These are phyloP conservation scores for Sebastes schlegelii DNA, from an alignment of 2,113 vertebrate genomes.

Conservation along the genomic window DNA sequence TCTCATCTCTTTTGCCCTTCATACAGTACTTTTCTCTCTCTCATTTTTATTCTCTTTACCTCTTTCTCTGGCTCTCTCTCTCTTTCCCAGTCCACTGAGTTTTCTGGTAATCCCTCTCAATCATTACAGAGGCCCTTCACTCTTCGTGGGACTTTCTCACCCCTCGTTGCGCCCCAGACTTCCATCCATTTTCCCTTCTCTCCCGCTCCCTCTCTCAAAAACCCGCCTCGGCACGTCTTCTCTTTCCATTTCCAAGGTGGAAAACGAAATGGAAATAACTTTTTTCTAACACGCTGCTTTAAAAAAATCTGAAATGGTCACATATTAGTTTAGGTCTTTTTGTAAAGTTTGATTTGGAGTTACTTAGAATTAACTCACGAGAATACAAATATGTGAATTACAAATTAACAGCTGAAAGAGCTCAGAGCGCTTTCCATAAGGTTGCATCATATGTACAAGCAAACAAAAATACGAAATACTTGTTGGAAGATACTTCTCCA, in stretches of 20 bases:
- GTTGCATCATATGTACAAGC: conserved; percentile 1
- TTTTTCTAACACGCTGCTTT: conserved; percentile 23
- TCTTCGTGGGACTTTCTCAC: conserved; percentile 77
- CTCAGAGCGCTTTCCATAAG: neutral
- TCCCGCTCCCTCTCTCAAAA: conserved; percentile 32
- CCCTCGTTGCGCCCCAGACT: conserved; percentile 63
- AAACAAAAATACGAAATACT: neutral
- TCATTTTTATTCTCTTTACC: conserved; percentile 54
- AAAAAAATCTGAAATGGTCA: conserved; percentile 24
- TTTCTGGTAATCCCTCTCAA: conserved; percentile 80
- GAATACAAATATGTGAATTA: conserved; percentile 5
- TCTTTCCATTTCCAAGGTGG: conserved; percentile 29
- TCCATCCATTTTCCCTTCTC: conserved; percentile 56
- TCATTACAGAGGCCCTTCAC: conserved; percentile 80
- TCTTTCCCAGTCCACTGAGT: conserved; percentile 75
- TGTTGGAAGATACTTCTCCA: conserved; percentile 23
- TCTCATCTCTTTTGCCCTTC: conserved; percentile 57
- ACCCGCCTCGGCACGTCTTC: conserved; percentile 20
- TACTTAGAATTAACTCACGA: neutral
- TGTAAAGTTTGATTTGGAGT: neutral
- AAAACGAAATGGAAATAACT: conserved; percentile 18
- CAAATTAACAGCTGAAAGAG: neutral
- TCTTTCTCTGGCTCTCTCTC: conserved; percentile 52
- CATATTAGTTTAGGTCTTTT: conserved; percentile 11
- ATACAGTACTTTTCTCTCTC: conserved; percentile 59